Evolutionary conservation across 2,113 vertebrate genomes (phyloP).

Genomic region (Megaptera novaeangliae): DNA sequence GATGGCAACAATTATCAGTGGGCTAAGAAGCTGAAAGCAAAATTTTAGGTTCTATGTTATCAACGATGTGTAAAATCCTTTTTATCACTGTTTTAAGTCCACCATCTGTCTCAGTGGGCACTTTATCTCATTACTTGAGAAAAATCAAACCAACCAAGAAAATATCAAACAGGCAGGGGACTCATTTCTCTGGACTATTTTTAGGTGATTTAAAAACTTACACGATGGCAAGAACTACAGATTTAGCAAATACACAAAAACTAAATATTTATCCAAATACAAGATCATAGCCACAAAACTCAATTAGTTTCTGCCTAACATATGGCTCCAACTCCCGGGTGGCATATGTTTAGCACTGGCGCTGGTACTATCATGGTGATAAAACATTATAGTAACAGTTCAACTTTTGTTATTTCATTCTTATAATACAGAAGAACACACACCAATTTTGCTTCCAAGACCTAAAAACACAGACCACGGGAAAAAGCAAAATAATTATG

Average conservation of each 20-base stretch:
- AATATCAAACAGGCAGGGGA: not conserved
- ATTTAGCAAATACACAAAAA: conserved; percentile 21
- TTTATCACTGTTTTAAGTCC: conserved; percentile 13
- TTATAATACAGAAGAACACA: not conserved
- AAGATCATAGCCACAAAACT: conserved; percentile 18
- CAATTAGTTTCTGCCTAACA: conserved; percentile 58
- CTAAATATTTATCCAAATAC: conserved; percentile 52
- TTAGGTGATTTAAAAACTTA: conserved; percentile 32
- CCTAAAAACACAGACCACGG: conserved; percentile 12
- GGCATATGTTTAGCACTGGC: conserved; percentile 59
- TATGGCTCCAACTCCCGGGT: conserved; percentile 61
- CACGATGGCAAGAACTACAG: not conserved
- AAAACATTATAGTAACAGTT: conserved; percentile 40
- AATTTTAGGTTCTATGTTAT: not conserved
- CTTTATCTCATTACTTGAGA: conserved; percentile 13
- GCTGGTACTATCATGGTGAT: not conserved
- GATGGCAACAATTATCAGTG: conserved; percentile 1
- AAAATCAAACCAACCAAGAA: conserved; percentile 33
- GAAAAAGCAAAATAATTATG: not conserved
- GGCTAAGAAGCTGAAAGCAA: conserved; percentile 40
- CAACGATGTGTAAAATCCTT: conserved; percentile 27
- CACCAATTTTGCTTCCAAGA: conserved; percentile 35
- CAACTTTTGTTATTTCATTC: conserved; percentile 21
- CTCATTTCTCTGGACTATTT: conserved; percentile 3
- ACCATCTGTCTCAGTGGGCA: conserved; percentile 17